phyloP scores from a whole-genome alignment of 2,113 vertebrate genomes.

The Psettodes erumei region DNA sequence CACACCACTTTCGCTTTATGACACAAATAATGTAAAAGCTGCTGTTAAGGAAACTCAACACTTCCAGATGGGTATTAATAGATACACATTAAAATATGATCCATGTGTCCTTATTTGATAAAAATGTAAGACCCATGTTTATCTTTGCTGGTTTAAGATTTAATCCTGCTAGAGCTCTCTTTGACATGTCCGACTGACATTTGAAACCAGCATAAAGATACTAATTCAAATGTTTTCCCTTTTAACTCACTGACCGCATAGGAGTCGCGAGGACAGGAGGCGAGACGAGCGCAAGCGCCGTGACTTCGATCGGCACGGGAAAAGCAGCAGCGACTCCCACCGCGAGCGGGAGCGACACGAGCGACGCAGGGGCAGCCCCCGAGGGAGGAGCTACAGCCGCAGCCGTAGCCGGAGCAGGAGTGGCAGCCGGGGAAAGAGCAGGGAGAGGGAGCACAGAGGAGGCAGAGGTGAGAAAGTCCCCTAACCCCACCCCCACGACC shows the following conservation, averaged over 20 bases:
- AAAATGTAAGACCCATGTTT: not conserved
- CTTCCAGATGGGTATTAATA: not conserved
- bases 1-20: not conserved
- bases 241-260: slow-evolving; percentile 52
- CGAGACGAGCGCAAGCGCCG: slow-evolving; percentile 96
- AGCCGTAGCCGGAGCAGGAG: slow-evolving; percentile 84
- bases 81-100: not conserved
- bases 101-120: not conserved
- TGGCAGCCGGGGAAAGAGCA: slow-evolving; percentile 83
- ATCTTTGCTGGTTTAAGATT: not conserved
- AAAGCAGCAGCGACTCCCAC: slow-evolving; percentile 87
- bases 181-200: not conserved
- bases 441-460: slow-evolving; percentile 76
- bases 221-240: not conserved
- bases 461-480: slow-evolving; percentile 74
- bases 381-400: slow-evolving; percentile 85
- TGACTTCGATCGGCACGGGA: slow-evolving; percentile 91
- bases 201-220: not conserved
- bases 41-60: not conserved
- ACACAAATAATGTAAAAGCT: not conserved
- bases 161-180: not conserved
- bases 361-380: slow-evolving; percentile 90
- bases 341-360: slow-evolving; percentile 95
- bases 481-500: slow-evolving; percentile 3
- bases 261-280: slow-evolving; percentile 90